phyloP scores from a whole-genome alignment of 2,888 invertebrate genomes.

The Himalopsyche anomala region DNA sequence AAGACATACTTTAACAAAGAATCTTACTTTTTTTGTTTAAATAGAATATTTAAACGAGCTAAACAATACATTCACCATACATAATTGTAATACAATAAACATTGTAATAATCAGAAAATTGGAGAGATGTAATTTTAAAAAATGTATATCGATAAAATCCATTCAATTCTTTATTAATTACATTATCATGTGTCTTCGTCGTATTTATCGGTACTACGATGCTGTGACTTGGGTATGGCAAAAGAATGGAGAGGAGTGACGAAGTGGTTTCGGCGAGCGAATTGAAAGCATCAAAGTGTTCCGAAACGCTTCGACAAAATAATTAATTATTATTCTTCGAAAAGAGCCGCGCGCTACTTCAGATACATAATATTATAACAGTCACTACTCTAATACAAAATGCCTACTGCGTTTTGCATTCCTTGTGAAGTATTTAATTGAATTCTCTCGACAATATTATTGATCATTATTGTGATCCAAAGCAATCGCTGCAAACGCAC shows the following conservation, averaged over 20 bases:
- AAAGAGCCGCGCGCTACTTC: conserved; percentile 12
- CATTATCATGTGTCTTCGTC: background rate
- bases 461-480: too few relatives aligned
- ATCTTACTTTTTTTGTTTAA: too few relatives aligned
- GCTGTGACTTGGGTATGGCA: conserved; percentile 13
- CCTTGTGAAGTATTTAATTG: conserved; percentile 11
- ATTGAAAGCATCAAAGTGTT: conserved; percentile 60
- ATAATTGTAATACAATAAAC: too few relatives aligned
- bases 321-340: conserved; percentile 39
- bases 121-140: too few relatives aligned
- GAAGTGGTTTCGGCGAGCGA: conserved; percentile 53
- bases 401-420: conserved; percentile 18
- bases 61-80: too few relatives aligned
- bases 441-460: background rate
- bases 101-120: too few relatives aligned
- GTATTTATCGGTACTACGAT: conserved; percentile 45
- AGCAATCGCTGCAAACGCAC: too few relatives aligned
- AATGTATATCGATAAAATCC: too few relatives aligned
- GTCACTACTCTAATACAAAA: background rate
- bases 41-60: too few relatives aligned
- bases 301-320: conserved; percentile 53
- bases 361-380: background rate
- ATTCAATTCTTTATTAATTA: too few relatives aligned
- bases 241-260: conserved; percentile 56
- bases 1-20: too few relatives aligned